A percentile compares a stretch with the other conserved stretches of the same genome.
Evolutionary conservation across 2,113 vertebrate species (phyloP).

Genomic region (Colius striatus): DNA sequence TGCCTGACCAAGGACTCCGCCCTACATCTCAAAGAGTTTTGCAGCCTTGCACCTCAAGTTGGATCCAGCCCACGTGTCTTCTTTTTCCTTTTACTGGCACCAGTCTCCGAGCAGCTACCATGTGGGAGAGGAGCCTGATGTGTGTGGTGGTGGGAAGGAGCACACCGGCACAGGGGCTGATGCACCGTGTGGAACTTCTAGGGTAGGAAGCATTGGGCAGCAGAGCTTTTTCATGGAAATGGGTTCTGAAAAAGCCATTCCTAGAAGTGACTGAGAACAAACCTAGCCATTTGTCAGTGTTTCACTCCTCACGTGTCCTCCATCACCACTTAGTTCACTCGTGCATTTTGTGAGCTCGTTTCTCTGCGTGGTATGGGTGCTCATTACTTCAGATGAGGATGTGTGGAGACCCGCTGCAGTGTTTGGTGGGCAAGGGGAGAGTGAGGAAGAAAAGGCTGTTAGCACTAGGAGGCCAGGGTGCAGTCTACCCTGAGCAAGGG

Average conservation of each 20-base stretch:
- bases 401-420: background rate
- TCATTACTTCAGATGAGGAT: background rate
- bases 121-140: background rate
- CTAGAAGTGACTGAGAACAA: background rate
- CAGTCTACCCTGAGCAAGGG: background rate
- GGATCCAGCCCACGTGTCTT: background rate
- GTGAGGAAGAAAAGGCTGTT: background rate
- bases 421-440: background rate
- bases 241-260: background rate
- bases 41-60: background rate
- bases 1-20: background rate
- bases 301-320: background rate
- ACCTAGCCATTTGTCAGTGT: background rate
- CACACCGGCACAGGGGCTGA: background rate
- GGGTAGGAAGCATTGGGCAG: background rate
- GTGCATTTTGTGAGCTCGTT: background rate
- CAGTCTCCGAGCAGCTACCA: background rate
- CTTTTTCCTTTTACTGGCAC: background rate
- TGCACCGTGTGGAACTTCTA: background rate
- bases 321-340: background rate
- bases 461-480: background rate
- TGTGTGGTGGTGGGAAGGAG: background rate
- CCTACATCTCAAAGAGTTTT: background rate
- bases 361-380: background rate
- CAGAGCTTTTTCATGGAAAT: background rate